A percentile compares a stretch with the other conserved stretches of the same genome.
phyloP scores from a whole-genome alignment of 2,797 vertebrate genomes.

The Vireo griseus region DNA sequence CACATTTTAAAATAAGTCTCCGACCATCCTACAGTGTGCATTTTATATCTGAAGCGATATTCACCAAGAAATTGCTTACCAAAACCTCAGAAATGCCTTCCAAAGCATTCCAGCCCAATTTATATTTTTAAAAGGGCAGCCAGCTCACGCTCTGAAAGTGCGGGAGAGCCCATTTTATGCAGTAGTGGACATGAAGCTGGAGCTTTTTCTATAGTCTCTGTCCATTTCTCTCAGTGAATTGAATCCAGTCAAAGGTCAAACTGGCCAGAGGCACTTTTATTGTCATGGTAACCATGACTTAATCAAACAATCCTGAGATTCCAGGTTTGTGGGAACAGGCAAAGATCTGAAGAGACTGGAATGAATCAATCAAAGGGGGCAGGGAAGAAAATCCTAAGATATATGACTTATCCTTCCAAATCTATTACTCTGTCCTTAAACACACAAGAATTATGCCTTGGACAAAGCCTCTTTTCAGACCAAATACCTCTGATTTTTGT shows the following conservation, averaged over 20 bases:
- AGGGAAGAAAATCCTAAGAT: slow-evolving; percentile 70
- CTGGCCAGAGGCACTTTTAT: slow-evolving; percentile 87
- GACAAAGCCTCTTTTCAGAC: slow-evolving; percentile 72
- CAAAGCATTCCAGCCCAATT: background rate
- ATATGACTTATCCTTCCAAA: slow-evolving; percentile 74
- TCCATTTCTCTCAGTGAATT: slow-evolving; percentile 68
- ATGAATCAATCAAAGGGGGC: slow-evolving; percentile 77
- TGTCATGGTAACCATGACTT: slow-evolving; percentile 83
- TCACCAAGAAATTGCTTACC: background rate
- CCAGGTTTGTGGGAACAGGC: slow-evolving; percentile 77
- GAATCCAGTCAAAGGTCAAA: slow-evolving; percentile 85
- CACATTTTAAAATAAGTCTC: background rate
- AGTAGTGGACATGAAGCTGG: slow-evolving; percentile 22
- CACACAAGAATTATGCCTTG: slow-evolving; percentile 69
- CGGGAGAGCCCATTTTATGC: background rate
- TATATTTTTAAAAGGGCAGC: background rate
- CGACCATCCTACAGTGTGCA: background rate
- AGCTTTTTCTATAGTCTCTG: slow-evolving; percentile 62
- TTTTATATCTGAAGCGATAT: background rate
- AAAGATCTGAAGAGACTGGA: slow-evolving; percentile 73
- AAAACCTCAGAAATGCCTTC: background rate
- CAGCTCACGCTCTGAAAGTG: background rate
- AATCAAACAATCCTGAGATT: slow-evolving; percentile 90
- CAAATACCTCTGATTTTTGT: slow-evolving; percentile 68
- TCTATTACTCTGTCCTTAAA: slow-evolving; percentile 74